Evolutionary conservation across 2,888 invertebrate genomes (phyloP).

Genomic region (Cylindroiulus punctatus): DNA sequence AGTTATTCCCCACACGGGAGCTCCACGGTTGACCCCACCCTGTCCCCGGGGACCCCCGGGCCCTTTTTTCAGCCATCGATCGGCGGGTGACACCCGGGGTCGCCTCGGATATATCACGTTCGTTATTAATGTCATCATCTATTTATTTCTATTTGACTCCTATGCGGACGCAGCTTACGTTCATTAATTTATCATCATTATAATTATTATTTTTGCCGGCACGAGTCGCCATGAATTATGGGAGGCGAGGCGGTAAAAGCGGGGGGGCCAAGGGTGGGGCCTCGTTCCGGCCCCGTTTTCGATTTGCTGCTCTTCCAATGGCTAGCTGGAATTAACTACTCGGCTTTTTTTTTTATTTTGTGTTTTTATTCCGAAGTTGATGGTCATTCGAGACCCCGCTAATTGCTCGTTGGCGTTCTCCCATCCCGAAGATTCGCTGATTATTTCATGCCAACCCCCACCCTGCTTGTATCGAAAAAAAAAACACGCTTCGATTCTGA

Average conservation of each 20-base stretch:
- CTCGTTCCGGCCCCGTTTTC: background rate
- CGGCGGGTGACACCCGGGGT: constrained; percentile 8
- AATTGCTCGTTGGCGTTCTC: no score
- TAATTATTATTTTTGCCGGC: background rate
- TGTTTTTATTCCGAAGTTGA: no score
- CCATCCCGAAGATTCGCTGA: no score
- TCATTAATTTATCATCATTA: constrained; percentile 32
- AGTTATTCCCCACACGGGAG: no score
- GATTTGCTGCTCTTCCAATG: background rate
- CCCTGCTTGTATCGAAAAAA: no score
- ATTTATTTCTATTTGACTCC: constrained; percentile 26
- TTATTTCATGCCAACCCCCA: no score
- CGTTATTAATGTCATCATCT: constrained; percentile 27
- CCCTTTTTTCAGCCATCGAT: background rate
- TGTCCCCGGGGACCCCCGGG: background rate
- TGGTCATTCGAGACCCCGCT: no score
- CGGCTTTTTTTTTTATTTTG: no score
- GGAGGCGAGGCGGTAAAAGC: background rate
- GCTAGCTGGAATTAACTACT: background rate
- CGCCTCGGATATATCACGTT: constrained; percentile 32
- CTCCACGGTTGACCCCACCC: background rate
- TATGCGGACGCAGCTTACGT: background rate
- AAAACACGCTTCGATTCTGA: no score
- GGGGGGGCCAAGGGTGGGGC: constrained; percentile 2
- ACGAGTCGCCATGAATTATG: constrained; percentile 4